Evolutionary conservation across 1,140 invertebrate genomes (phyloP), one percentile per base, ranked within the genome.

Genomic region (Neuroterus valhalla): DNA sequence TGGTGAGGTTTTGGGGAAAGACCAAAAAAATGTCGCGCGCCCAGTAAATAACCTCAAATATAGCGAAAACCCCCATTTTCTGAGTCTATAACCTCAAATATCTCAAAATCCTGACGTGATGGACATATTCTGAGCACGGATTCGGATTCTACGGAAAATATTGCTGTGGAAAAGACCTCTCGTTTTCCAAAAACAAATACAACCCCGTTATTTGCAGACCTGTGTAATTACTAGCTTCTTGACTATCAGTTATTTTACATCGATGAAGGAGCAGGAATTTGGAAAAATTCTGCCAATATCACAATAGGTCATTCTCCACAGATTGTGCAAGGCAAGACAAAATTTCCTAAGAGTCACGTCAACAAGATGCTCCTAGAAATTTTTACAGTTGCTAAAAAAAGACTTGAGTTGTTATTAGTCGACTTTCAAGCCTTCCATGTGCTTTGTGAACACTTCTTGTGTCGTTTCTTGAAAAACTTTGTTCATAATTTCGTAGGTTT

Each of bases 401-500:
- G n/a, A 62, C 10, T 55, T 12, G 23, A 2, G 70, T 21, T 26
- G 38, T 6, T 8, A 19, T 71, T 79, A 85, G 19, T 85, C 78
- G 1, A 66, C 38, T n/a, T 83, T 85, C 10, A 84, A 73, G 42
- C 71, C 78, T 48, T 81, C 72, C 73, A 84, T 84, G 43, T 87
- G 80, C 52, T 76, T 72, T 3, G 74, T 43, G 4, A 89, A 70
- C 0, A 89, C 89, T 80, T 94, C 92, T 38, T 92, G 86, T 0
- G 91, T 91, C 10, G 92, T 86, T 81, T 91, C 89, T 14, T 90
- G 89, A 75, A 92, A 94, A 67, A 89, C 90, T 48, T 91, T 87
- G 77, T 94, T 93, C 94, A 96, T 95, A 3, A 87, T 81, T 42
- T 88, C 84, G 81, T 93, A 92, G 26, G 93, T 91, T 74, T 92